Evolutionary conservation across 1,140 invertebrate genomes (phyloP).

Genomic region (Drosophila kohkoa): DNA sequence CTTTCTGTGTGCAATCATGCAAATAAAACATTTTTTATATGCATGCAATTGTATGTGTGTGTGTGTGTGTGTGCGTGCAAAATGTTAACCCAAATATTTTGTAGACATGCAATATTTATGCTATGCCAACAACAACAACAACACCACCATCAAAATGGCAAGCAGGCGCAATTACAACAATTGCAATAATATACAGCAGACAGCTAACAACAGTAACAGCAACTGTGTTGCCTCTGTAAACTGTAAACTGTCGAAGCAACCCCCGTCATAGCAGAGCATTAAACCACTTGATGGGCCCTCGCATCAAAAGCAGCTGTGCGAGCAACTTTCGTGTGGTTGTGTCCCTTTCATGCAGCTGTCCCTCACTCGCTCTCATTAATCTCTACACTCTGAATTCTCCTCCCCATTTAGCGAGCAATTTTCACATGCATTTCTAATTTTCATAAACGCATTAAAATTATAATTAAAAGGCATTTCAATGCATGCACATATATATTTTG

Average conservation of each 20-base stretch:
- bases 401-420: slow-evolving; percentile 67
- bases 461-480: slow-evolving; percentile 73
- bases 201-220: slow-evolving; percentile 40
- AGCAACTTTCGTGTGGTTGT: slow-evolving; percentile 32
- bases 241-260: slow-evolving; percentile 28
- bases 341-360: slow-evolving; percentile 55
- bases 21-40: slow-evolving; percentile 73
- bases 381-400: slow-evolving; percentile 12
- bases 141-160: slow-evolving; percentile 33
- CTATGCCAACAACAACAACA: slow-evolving; percentile 38
- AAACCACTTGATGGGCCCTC: slow-evolving; percentile 45
- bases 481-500: neutral
- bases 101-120: slow-evolving; percentile 80
- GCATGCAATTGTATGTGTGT: slow-evolving; percentile 21
- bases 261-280: slow-evolving; percentile 16
- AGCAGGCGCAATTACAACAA: slow-evolving; percentile 59
- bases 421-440: slow-evolving; percentile 77
- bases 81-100: slow-evolving; percentile 83
- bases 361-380: slow-evolving; percentile 13
- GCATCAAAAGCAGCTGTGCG: slow-evolving; percentile 49
- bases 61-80: slow-evolving; percentile 56
- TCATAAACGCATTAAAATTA: slow-evolving; percentile 83
- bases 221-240: slow-evolving; percentile 49
- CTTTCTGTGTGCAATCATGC: slow-evolving; percentile 71
- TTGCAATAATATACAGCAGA: slow-evolving; percentile 54